A percentile compares a stretch with the other conserved stretches of the same genome.
phyloP scores from a whole-genome alignment of 2,888 invertebrate species.

The Macrosoma leucophasiata region DNA sequence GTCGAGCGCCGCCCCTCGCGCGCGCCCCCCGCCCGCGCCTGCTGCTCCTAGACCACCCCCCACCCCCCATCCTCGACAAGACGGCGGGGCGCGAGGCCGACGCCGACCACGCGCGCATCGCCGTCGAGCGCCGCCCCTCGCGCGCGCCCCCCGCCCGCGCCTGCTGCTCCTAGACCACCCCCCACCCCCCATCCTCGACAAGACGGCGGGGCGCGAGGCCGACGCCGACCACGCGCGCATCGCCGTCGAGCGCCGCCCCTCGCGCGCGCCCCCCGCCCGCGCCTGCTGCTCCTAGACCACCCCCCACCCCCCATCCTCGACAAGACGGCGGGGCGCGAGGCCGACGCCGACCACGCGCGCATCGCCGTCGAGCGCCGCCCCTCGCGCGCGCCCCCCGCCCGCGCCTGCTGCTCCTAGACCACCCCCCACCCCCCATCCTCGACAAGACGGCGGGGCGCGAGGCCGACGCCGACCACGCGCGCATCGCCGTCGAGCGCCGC shows the following conservation, averaged over 20 bases:
- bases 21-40: conserved; percentile 88
- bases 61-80: conserved; percentile 96
- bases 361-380: conserved; percentile 83
- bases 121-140: conserved; percentile 82
- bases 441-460: conserved; percentile 92
- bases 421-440: conserved; percentile 94
- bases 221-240: conserved; percentile 77
- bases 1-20: conserved; percentile 83
- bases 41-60: conserved; percentile 85
- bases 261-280: conserved; percentile 83
- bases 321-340: conserved; percentile 89
- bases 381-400: conserved; percentile 82
- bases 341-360: conserved; percentile 77
- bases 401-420: conserved; percentile 86
- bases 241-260: conserved; percentile 82
- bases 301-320: conserved; percentile 95
- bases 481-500: conserved; percentile 82
- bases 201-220: conserved; percentile 87
- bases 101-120: conserved; percentile 70
- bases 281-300: conserved; percentile 88
- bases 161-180: conserved; percentile 86
- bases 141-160: conserved; percentile 87
- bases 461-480: conserved; percentile 78
- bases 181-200: conserved; percentile 95
- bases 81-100: conserved; percentile 88